Evolutionary conservation across 2,888 invertebrate genomes (phyloP).

Genomic region (Ophioninae sp.): DNA sequence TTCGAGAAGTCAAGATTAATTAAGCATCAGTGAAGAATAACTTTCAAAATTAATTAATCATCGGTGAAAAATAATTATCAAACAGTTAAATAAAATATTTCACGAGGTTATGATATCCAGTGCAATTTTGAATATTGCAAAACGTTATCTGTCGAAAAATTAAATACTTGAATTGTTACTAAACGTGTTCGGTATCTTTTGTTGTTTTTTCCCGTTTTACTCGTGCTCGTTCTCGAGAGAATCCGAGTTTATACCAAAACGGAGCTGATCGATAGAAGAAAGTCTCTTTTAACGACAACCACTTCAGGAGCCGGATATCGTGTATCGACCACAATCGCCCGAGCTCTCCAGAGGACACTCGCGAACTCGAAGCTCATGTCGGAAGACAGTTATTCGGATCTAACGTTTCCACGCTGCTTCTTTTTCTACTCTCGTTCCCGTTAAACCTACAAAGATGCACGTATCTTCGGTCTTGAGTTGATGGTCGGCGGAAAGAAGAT

Average conservation of each 20-base stretch:
- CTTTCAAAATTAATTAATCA: no score
- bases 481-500: constrained; percentile 24
- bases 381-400: constrained; percentile 48
- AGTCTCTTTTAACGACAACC: constrained; percentile 30
- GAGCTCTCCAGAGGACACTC: constrained; percentile 24
- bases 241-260: not conserved
- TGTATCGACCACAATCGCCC: constrained; percentile 16
- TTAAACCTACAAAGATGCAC: constrained; percentile 36
- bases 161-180: no score
- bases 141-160: no score
- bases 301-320: constrained; percentile 33
- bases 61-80: no score
- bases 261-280: constrained; percentile 6
- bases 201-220: no score
- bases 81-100: no score
- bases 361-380: constrained; percentile 22
- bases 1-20: no score
- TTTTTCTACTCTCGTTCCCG: constrained; percentile 22
- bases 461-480: constrained; percentile 16
- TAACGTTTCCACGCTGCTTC: constrained; percentile 29
- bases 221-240: no score
- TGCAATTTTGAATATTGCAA: no score
- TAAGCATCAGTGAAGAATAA: no score
- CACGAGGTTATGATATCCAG: no score
- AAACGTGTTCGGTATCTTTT: not conserved